Conservation (phyloP, 2,113 vertebrate genomes). For the Caretta caretta region DNA sequence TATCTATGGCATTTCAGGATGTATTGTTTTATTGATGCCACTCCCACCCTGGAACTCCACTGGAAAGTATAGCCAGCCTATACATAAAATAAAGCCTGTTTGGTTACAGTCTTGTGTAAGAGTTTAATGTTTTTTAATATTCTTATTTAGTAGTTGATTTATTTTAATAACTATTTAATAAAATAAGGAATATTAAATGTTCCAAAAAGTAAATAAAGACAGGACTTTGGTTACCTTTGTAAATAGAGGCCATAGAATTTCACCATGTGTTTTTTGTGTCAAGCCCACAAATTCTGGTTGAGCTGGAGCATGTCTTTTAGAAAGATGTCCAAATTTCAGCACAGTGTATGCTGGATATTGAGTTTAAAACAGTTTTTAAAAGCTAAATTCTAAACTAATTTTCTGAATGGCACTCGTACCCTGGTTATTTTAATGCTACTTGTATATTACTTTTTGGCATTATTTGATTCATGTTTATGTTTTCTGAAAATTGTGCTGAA, state of each 20-base stretch:
- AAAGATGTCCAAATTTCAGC: background rate
- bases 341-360: background rate
- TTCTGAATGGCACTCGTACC: background rate
- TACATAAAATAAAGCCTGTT: background rate
- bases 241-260: background rate
- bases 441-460: background rate
- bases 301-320: background rate
- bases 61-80: background rate
- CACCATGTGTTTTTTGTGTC: accelerated
- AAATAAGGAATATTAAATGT: background rate
- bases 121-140: background rate
- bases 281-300: background rate
- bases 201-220: background rate
- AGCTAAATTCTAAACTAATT: background rate
- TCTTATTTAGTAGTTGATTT: background rate
- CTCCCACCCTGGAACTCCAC: background rate
- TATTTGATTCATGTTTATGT: background rate
- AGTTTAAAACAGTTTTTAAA: background rate
- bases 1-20: background rate
- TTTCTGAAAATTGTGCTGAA: background rate
- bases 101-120: background rate
- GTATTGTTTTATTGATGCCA: background rate
- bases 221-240: background rate
- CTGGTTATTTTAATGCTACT: background rate
- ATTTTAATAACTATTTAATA: background rate